Evolutionary conservation across 2,888 invertebrate species (phyloP), one percentile per base, ranked within the genome.

Genomic region (Gibbula magus): DNA sequence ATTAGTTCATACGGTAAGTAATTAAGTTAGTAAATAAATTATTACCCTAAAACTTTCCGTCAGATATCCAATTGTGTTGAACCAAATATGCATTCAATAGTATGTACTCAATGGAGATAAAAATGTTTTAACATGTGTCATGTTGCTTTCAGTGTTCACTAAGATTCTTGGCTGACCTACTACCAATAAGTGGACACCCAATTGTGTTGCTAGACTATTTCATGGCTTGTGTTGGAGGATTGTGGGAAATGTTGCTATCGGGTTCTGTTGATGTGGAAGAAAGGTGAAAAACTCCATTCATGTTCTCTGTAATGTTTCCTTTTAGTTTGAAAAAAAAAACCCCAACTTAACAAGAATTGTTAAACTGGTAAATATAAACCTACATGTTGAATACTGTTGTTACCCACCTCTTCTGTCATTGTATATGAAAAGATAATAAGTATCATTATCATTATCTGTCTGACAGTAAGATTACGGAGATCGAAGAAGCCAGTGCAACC

Each of bases 221-320:
- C 75, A 54, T 88, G 25, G 83, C 83, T 22, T 87, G 87, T 79
- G 35, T 89, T 0, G 70, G 81, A 5, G 86, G 86, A 20, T 78
- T 90, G 77, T 35, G 88, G 70, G 86, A 88, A 39, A 79, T 91
- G 20, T 77, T 91, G 51, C 84, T 86, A 39, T 85, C 88, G n/a
- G 73, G 52, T 16, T 39, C 22, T 29, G 51, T 18, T 45, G 61
- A 45, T 25, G 29, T 81, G 54, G 18, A 78, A 75, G 29, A 82
- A 74, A 53, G 78, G 80, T 32, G 79, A 81, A 18, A 16, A 13
- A 16, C 54, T 56, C 75, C 81, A 54, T 54, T 3, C 3, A 35
- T 3, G 35, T 35, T 35, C 3, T 35, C 35, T 35, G 3, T 35
- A 5, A 5, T 35, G 35, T 35, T 35, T 35, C 4, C 35, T 35